Percentiles rank a stretch among this genome's conserved stretches.
phyloP scores from a whole-genome alignment of 2,888 invertebrate species.

The Sisyra nigra region DNA sequence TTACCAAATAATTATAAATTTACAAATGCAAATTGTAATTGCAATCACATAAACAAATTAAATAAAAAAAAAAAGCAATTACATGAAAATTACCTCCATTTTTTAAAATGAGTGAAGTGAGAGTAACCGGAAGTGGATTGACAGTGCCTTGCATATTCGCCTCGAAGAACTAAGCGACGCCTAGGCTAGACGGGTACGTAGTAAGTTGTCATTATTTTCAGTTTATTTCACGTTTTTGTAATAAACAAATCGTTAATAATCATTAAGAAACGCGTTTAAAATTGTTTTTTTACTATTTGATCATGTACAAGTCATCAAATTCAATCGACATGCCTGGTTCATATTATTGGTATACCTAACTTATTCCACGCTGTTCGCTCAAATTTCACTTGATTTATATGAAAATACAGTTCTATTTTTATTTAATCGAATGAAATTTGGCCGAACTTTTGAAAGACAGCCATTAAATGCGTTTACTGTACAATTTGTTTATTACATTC shows the following conservation, averaged over 20 bases:
- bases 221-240: slow-evolving; percentile 7
- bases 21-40: no score
- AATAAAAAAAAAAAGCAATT: no score
- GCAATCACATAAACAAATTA: no score
- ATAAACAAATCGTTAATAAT: slow-evolving; percentile 2
- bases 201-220: slow-evolving; percentile 12
- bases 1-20: no score
- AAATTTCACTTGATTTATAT: background rate
- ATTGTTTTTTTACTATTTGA: slow-evolving; percentile 1
- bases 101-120: background rate
- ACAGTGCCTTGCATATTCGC: background rate
- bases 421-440: background rate
- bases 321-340: slow-evolving; percentile 7
- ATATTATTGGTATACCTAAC: slow-evolving; percentile 8
- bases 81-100: slow-evolving; percentile 1
- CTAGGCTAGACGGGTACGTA: slow-evolving; percentile 12
- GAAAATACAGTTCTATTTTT: no score
- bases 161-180: slow-evolving; percentile 12
- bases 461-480: background rate
- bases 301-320: slow-evolving; percentile 5
- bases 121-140: slow-evolving; percentile 4
- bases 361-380: slow-evolving; percentile 8
- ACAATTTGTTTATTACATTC: background rate
- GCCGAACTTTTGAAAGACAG: background rate
- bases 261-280: slow-evolving; percentile 1